Evolutionary conservation across 1,140 invertebrate genomes (phyloP).

Genomic region (Drosophila lini): DNA sequence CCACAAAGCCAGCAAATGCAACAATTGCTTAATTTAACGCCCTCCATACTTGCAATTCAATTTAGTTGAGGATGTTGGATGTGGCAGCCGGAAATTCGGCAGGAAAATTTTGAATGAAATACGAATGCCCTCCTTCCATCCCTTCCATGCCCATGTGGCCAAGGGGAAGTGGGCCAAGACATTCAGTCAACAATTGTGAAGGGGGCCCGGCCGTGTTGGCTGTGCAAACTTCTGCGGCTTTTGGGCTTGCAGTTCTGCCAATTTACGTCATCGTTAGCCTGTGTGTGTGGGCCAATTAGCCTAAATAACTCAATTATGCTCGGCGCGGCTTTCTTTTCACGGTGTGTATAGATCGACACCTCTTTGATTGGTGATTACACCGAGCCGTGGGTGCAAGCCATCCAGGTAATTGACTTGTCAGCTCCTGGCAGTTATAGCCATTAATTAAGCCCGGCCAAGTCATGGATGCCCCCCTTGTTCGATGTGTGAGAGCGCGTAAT

Average conservation of each 20-base stretch:
- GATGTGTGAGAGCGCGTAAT: slow-evolving; percentile 36
- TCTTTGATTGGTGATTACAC: slow-evolving; percentile 68
- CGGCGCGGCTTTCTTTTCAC: slow-evolving; percentile 21
- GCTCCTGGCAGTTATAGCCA: slow-evolving; percentile 41
- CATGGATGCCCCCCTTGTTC: slow-evolving; percentile 7
- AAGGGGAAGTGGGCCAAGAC: slow-evolving; percentile 7
- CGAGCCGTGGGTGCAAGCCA: slow-evolving; percentile 27
- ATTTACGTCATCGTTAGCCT: slow-evolving; percentile 43
- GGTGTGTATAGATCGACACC: slow-evolving; percentile 55
- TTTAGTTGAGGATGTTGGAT: slow-evolving; percentile 14
- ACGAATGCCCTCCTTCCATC: slow-evolving; percentile 15
- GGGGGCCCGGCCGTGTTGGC: slow-evolving; percentile 40
- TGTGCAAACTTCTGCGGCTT: slow-evolving; percentile 61
- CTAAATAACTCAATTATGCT: slow-evolving; percentile 79
- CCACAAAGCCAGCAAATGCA: slow-evolving; percentile 3
- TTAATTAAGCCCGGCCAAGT: slow-evolving; percentile 48
- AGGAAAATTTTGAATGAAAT: slow-evolving; percentile 47
- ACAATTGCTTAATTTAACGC: slow-evolving; percentile 30
- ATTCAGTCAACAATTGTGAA: slow-evolving; percentile 27
- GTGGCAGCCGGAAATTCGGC: slow-evolving; percentile 58
- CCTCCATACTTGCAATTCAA: slow-evolving; percentile 22
- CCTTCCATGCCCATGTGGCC: neutral
- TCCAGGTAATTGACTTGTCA: slow-evolving; percentile 56
- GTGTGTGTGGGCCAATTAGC: slow-evolving; percentile 61
- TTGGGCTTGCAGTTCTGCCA: slow-evolving; percentile 47